Evolutionary conservation across 2,888 invertebrate genomes (phyloP).

Genomic region (Cerastis rubricosa): DNA sequence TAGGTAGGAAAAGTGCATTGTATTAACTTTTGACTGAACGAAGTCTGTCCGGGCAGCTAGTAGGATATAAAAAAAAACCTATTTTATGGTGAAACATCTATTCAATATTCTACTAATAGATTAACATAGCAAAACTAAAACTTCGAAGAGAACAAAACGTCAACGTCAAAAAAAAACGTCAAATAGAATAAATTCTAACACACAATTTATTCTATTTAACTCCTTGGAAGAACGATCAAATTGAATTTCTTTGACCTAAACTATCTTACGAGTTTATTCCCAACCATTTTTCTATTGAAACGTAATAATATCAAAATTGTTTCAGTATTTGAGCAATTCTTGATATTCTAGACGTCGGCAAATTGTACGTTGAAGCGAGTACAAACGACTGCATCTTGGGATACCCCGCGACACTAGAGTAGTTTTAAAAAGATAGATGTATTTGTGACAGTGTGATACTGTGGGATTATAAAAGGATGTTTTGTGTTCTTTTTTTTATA

Average conservation of each 20-base stretch:
- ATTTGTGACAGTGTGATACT: slow-evolving; percentile 33
- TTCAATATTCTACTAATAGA: background rate
- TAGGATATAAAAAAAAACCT: no score
- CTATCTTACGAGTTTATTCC: slow-evolving; percentile 33
- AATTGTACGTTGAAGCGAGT: slow-evolving; percentile 52
- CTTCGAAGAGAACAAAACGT: background rate
- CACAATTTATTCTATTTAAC: slow-evolving; percentile 30
- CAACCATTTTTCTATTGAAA: slow-evolving; percentile 66
- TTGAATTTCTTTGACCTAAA: slow-evolving; percentile 39
- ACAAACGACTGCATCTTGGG: slow-evolving; percentile 45
- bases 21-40: no score
- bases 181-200: background rate
- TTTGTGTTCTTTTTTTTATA: slow-evolving; percentile 5
- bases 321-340: slow-evolving; percentile 49
- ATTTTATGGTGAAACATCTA: background rate
- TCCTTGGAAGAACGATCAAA: slow-evolving; percentile 36
- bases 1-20: no score
- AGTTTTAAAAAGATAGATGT: slow-evolving; percentile 13
- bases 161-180: no score
- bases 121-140: background rate
- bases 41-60: no score
- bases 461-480: slow-evolving; percentile 5
- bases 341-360: slow-evolving; percentile 49
- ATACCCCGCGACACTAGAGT: slow-evolving; percentile 14
- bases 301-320: slow-evolving; percentile 66